These are phyloP conservation scores for Cataglyphis hispanica DNA, from an alignment of 1,140 invertebrate genomes.

Conservation along the genomic window DNA sequence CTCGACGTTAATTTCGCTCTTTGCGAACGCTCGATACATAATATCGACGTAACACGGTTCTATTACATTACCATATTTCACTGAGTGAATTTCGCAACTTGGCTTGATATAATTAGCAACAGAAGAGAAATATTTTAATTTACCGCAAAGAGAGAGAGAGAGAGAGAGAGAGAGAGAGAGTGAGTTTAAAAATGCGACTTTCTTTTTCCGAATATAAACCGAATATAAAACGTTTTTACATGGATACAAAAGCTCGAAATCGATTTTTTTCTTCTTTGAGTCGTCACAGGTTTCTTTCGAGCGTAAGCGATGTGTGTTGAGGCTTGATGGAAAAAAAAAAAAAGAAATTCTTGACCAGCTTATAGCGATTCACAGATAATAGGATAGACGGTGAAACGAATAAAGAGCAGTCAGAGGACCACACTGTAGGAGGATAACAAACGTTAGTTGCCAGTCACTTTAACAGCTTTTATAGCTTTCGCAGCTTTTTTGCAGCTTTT, in stretches of 20 bases:
- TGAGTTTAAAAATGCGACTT: background rate
- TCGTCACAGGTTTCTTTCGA: background rate
- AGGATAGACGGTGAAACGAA: slow-evolving; percentile 47
- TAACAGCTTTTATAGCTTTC: slow-evolving; percentile 60
- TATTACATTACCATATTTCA: background rate
- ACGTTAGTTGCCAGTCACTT: slow-evolving; percentile 59
- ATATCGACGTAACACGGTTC: background rate
- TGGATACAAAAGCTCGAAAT: slow-evolving; percentile 41
- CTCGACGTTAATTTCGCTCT: slow-evolving; percentile 21
- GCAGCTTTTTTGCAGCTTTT: slow-evolving; percentile 56
- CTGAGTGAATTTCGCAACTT: slow-evolving; percentile 1
- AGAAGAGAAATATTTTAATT: slow-evolving; percentile 5
- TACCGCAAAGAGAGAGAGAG: no score
- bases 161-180: background rate
- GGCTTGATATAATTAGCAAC: background rate
- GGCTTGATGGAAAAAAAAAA: slow-evolving; percentile 12
- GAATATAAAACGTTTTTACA: slow-evolving; percentile 11
- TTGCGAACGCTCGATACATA: no score
- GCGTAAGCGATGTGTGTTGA: slow-evolving; percentile 10
- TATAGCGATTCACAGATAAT: slow-evolving; percentile 46
- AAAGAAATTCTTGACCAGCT: slow-evolving; percentile 41
- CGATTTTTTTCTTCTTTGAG: background rate
- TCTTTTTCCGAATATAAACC: slow-evolving; percentile 21
- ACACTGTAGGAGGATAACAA: slow-evolving; percentile 58
- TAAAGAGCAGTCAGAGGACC: slow-evolving; percentile 39